Evolutionary conservation across 92 coral and sea anemone species (phyloP), one percentile per base, ranked within the genome.

Genomic region (Nematostella vectensis): DNA sequence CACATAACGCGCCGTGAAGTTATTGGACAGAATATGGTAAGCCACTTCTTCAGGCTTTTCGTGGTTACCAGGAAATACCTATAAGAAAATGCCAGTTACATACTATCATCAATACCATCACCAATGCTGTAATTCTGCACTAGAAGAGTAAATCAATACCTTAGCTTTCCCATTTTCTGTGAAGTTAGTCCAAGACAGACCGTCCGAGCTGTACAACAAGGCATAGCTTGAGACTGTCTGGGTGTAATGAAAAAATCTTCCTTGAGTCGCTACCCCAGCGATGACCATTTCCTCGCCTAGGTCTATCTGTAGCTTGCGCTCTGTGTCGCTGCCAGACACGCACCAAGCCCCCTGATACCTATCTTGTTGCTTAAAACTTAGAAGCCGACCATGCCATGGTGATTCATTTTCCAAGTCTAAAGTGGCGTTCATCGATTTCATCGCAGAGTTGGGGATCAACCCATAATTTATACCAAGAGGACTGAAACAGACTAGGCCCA

Each of bases 261-360:
- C 86, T 48, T 73, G 86, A 9, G 94, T 78, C 3, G 75, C 58
- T 33, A 83, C 49, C 30, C 76, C 80, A 23, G 74, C 58, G 16
- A 79, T 54, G 6, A 52, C 30, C 22, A n/a, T 27, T 17, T 49
- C 26, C 13, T 33, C 28, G 13, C 71, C 75, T 33, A 83, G 67
- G 29, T 68, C 70, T 54, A 83, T 65, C 62, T 78, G 69, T 43
- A 83, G 62, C 31, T 77, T 71, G 30, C 58, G 63, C 15, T 67
- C 63, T n/a, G 12, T 16, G 13, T 37, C 24, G 27, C 47, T 52
- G 17, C 57, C 28, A 4, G 20, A 43, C 3, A 81, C 83, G 26
- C 80, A 67, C 85, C 85, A 83, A 51, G 61, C 78, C n/a, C 80
- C 80, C 10, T 40, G 55, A 9, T 55, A 55, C 4, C 47, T 29